Evolutionary conservation across 2,888 invertebrate species (phyloP), one percentile per base, ranked within the genome.

Genomic region (Hypomecis atomaria): DNA sequence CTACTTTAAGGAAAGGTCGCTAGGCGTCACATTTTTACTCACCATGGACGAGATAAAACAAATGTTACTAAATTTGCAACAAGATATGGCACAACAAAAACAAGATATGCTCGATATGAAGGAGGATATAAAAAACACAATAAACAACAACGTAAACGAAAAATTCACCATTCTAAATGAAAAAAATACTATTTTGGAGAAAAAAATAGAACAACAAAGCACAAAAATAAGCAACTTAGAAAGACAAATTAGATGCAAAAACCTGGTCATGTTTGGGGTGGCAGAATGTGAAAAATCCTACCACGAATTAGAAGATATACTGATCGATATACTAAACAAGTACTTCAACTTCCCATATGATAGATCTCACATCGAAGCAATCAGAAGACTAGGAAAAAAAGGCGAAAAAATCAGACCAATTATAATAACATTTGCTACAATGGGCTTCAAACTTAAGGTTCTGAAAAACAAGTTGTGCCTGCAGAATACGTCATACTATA

Each of bases 241-340:
- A 10, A 72, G 66, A 44, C 66, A 71, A 36, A 6, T 69, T 6
- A 63, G 69, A 70, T n/a, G n/a, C n/a, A n/a, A n/a, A n/a, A n/a
- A n/a, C n/a, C n/a, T n/a, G n/a, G n/a, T n/a, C n/a, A n/a, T n/a
- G n/a, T n/a, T n/a, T n/a, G n/a, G n/a, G n/a, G n/a, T n/a, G n/a
- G n/a, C n/a, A n/a, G n/a, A n/a, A 47, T 33, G 10, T 5, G 68
- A 72, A 67, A 70, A 64, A 13, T 66, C 65, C 0, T 71, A 74
- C 50, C 10, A 65, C n/a, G 66, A 71, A 34, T 54, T 74, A 13
- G 70, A 71, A 63, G 59, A 85, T 67, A 75, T 86, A 13, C 44
- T 72, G 37, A 37, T 37, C 37, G 37, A 37, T 37, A 6, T 37
- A 37, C 37, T 37, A 37, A 37, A 37, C 37, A 37, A 37, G 37